Base-by-base conservation (phyloP, 2,113 vertebrate genomes). In the Sorex araneus region DNA sequence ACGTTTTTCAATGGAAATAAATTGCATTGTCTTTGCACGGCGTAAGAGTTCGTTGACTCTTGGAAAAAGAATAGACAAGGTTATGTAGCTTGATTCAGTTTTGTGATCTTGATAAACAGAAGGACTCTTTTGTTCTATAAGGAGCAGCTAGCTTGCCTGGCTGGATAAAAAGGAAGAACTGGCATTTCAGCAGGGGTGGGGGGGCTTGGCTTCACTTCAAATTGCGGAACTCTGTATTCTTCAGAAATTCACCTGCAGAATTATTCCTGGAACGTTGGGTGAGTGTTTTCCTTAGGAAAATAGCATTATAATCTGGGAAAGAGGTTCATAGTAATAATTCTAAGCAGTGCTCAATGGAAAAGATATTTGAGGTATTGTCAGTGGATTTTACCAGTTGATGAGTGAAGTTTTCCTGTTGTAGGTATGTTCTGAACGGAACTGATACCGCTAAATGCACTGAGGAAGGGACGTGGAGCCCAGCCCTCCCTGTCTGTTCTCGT, bases 401-500 rank as follows among this genome's bases (percentile, higher is more conserved):
- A 71, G 43, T 45, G 47, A 12, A 0, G 77, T 50, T 93, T 91
- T 92, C 89, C 83, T 45, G 97, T 89, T 81, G 45, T 96, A 99
- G 99, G 71, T 99, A 98, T 97, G 92, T 92, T 57, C 94, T 99
- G 3, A 89, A 84, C 8, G 99, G 99, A 92, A 80, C 96, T 11
- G 95, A 64, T 83, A 95, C 70, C 0, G 97, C 97, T 75, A 94
- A 96, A 76, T 99, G 99, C 87, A 98, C 97, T 27, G 96, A 97
- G 75, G 96, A 98, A 78, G 98, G 98, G 32, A 97, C 84, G 27
- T 99, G 99, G 99, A 99, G 97, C 45, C 78, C 93, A 13, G 30
- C 45, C 7, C 5, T 87, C 11, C 99, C 99, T 2, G 70, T 93
- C 69, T 99, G 99, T 90, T 84, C 95, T 60, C 84, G 99, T 99